phyloP scores from a whole-genome alignment of 2,888 invertebrate species.

The Schrankia costaestrigalis region DNA sequence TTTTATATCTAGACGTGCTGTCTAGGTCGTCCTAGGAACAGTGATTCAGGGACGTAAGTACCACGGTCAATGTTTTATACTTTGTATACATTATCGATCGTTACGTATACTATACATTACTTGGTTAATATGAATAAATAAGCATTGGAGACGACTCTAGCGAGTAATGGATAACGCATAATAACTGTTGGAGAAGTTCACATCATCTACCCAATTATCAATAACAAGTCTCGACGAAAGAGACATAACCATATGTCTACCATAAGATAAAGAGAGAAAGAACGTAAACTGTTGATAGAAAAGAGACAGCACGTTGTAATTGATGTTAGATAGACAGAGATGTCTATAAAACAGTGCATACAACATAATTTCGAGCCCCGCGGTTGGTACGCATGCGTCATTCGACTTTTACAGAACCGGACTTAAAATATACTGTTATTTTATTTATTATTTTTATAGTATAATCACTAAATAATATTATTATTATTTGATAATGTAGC shows the following conservation, averaged over 20 bases:
- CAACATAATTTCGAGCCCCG: constrained; percentile 51
- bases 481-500: no score
- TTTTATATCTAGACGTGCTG: constrained; percentile 47
- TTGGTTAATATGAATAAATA: background rate
- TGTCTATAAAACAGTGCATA: constrained; percentile 48
- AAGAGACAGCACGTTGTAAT: constrained; percentile 29
- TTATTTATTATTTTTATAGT: no score
- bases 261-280: constrained; percentile 32
- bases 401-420: constrained; percentile 49
- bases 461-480: no score
- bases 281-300: constrained; percentile 53
- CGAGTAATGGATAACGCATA: constrained; percentile 37
- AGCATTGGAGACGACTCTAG: constrained; percentile 1
- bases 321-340: constrained; percentile 44
- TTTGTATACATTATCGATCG: constrained; percentile 6
- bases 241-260: constrained; percentile 30
- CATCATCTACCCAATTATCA: constrained; percentile 44
- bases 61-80: constrained; percentile 5
- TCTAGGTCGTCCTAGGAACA: constrained; percentile 42
- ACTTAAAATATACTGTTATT: constrained; percentile 21
- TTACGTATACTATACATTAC: constrained; percentile 24
- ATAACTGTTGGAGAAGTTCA: constrained; percentile 24
- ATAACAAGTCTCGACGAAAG: constrained; percentile 50
- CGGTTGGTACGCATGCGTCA: constrained; percentile 77
- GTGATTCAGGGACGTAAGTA: constrained; percentile 40